phyloP scores from a whole-genome alignment of 2,113 vertebrate genomes.

The Oophaga pumilio region DNA sequence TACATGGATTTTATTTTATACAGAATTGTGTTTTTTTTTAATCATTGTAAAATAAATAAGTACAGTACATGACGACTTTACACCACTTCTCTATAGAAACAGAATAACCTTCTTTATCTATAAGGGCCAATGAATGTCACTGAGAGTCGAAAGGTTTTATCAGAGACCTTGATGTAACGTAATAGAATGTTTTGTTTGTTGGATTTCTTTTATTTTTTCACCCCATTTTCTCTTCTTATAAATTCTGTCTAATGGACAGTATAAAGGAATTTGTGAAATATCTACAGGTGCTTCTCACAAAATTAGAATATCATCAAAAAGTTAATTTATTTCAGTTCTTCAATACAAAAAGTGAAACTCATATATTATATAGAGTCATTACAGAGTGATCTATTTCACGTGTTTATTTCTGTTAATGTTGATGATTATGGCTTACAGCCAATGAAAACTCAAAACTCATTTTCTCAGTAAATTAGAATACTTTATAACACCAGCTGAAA shows the following conservation, averaged over 20 bases:
- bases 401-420: no score
- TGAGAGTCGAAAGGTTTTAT: not conserved
- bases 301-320: no score
- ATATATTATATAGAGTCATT: no score
- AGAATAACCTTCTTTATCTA: not conserved
- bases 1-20: not conserved
- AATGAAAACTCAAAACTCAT: no score
- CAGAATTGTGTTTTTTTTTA: not conserved
- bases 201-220: not conserved
- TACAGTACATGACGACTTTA: not conserved
- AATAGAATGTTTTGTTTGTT: not conserved
- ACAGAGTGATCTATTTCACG: no score
- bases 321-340: no score
- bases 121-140: not conserved
- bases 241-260: not conserved
- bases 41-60: not conserved
- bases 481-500: no score
- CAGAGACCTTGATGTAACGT: not conserved
- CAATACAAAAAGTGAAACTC: no score
- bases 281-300: no score
- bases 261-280: no score
- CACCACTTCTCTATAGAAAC: not conserved
- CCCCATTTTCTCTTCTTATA: not conserved
- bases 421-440: no score
- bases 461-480: no score